These are phyloP conservation scores for Hirtodrosophila duncani DNA, from an alignment of 2,888 invertebrate species.

Conservation along the genomic window DNA sequence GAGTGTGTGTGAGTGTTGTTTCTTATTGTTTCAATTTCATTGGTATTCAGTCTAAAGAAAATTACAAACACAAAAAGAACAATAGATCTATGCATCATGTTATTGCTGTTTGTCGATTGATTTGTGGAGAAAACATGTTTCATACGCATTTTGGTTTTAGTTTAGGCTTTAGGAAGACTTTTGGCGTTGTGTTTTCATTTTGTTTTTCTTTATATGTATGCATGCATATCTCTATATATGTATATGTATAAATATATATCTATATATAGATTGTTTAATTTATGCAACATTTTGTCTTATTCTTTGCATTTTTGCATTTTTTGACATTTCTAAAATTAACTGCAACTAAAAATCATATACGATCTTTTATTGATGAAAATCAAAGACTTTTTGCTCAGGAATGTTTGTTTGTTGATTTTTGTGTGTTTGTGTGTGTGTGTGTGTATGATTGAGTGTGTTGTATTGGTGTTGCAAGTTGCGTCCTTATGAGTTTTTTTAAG, in stretches of 20 bases:
- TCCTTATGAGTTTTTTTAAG: too few relatives aligned
- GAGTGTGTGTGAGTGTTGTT: conserved; percentile 17
- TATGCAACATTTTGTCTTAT: too few relatives aligned
- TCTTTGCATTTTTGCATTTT: too few relatives aligned
- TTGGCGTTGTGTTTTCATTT: conserved; percentile 70
- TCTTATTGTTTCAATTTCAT: conserved; percentile 47
- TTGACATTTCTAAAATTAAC: conserved; percentile 24
- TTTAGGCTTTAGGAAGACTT: conserved; percentile 72
- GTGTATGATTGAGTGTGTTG: conserved; percentile 13
- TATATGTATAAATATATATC: neutral
- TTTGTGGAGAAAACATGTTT: conserved; percentile 40
- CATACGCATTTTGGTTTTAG: conserved; percentile 31
- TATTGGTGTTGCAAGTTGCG: too few relatives aligned
- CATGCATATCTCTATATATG: conserved; percentile 22
- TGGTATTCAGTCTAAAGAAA: conserved; percentile 59
- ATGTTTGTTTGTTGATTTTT: conserved; percentile 37
- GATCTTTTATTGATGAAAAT: conserved; percentile 37
- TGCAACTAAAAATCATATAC: conserved; percentile 24
- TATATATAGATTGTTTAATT: conserved; percentile 2
- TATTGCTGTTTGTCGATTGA: conserved; percentile 13
- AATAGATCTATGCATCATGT: conserved; percentile 21
- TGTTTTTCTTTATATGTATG: conserved; percentile 24
- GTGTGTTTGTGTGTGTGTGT: conserved; percentile 17
- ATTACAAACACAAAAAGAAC: conserved; percentile 30
- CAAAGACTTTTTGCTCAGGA: conserved; percentile 60